A percentile compares a stretch with the other conserved stretches of the same genome.
Evolutionary conservation across 64 coral and sea anemone genomes (phyloP).

Genomic region (Anthopleura sola): DNA sequence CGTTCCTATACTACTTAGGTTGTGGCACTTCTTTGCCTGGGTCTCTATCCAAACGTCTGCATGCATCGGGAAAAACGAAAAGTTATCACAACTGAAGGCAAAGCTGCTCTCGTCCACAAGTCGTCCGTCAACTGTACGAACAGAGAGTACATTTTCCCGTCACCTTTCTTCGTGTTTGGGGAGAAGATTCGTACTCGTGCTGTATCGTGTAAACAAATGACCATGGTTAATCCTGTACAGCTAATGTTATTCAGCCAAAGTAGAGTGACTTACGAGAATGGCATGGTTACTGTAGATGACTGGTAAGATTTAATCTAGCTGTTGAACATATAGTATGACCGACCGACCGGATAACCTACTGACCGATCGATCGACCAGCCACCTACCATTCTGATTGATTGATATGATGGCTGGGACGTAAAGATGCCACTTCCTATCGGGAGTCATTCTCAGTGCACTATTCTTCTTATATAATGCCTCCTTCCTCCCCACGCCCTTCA

Average conservation of each 20-base stretch:
- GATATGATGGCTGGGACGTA: too few species aligned
- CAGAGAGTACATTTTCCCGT: conserved; percentile 87
- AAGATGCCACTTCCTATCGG: too few species aligned
- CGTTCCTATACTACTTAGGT: conserved; percentile 35
- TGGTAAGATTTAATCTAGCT: conserved; percentile 67
- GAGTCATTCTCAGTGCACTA: too few species aligned
- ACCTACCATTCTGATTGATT: too few species aligned
- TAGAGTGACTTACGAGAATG: conserved; percentile 79
- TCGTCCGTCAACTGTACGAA: conserved; percentile 95
- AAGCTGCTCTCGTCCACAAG: conserved; percentile 97
- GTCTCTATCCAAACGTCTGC: conserved; percentile 95
- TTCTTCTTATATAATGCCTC: too few species aligned
- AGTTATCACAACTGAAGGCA: conserved; percentile 92
- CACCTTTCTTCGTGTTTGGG: conserved; percentile 96
- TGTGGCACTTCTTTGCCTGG: conserved; percentile 81
- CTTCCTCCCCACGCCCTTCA: too few species aligned
- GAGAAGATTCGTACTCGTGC: conserved; percentile 99
- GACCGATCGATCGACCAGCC: too few species aligned
- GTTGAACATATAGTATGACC: too few species aligned
- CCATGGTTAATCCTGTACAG: conserved; percentile 94
- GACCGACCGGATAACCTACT: too few species aligned
- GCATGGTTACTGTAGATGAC: conserved; percentile 80
- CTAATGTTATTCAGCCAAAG: conserved; percentile 85
- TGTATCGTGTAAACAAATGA: conserved; percentile 98
- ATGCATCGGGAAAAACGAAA: conserved; percentile 93